A percentile compares a stretch with the other conserved stretches of the same genome.
Evolutionary conservation across 2,888 invertebrate species (phyloP).

Genomic region (Brenthis hecate): DNA sequence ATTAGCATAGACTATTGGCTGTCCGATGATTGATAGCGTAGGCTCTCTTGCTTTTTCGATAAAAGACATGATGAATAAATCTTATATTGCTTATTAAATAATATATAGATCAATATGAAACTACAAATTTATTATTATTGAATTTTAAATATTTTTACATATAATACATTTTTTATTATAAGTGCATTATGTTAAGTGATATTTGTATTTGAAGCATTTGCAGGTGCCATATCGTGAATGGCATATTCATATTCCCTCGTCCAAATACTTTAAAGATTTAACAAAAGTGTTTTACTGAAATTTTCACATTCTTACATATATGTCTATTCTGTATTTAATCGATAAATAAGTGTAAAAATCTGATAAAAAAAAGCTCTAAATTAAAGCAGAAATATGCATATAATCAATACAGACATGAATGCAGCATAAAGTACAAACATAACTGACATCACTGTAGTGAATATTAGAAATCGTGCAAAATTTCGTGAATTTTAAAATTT

Average conservation of each 20-base stretch:
- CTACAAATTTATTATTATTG: too few relatives aligned
- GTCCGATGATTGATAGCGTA: slow-evolving; percentile 77
- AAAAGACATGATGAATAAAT: not conserved
- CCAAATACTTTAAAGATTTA: too few relatives aligned
- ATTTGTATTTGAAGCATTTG: too few relatives aligned
- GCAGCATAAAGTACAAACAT: slow-evolving; percentile 3
- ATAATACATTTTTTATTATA: too few relatives aligned
- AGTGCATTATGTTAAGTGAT: too few relatives aligned
- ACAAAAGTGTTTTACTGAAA: too few relatives aligned
- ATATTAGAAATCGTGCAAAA: slow-evolving; percentile 26
- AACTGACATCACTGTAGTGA: slow-evolving; percentile 2
- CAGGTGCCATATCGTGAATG: too few relatives aligned
- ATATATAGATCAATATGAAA: too few relatives aligned
- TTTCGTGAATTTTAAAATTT: slow-evolving; percentile 2
- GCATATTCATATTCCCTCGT: too few relatives aligned
- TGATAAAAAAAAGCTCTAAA: slow-evolving; percentile 2
- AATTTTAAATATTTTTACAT: too few relatives aligned
- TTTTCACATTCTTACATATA: too few relatives aligned
- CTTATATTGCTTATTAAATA: too few relatives aligned
- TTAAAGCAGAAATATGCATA: slow-evolving; percentile 16
- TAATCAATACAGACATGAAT: slow-evolving; percentile 9
- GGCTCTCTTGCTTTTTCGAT: slow-evolving; percentile 67
- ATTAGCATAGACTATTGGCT: slow-evolving; percentile 82
- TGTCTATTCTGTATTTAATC: not conserved
- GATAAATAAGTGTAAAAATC: not conserved